A percentile compares a stretch with the other conserved stretches of the same genome.
These are phyloP conservation scores for Nomada goodeniana DNA, from an alignment of 2,888 invertebrate species.

Conservation along the genomic window DNA sequence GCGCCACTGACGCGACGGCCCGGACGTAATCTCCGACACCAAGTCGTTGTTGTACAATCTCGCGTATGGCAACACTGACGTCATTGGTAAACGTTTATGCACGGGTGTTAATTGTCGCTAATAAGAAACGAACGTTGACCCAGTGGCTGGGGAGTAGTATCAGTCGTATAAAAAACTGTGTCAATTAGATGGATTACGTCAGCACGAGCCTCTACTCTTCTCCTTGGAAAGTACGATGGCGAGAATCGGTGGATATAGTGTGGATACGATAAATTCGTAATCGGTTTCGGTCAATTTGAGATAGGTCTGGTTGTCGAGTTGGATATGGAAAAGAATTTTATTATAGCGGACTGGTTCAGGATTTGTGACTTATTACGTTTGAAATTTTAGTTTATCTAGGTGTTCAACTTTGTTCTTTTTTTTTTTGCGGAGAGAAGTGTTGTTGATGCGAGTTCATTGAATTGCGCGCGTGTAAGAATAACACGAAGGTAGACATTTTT, in stretches of 20 bases:
- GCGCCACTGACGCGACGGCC: background rate
- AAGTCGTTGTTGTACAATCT: constrained; percentile 47
- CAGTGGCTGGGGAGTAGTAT: constrained; percentile 42
- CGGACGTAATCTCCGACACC: background rate
- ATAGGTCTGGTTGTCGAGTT: background rate
- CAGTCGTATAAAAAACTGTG: constrained; percentile 54
- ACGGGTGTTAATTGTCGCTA: constrained; percentile 66
- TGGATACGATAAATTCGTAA: constrained; percentile 3
- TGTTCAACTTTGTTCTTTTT: no score
- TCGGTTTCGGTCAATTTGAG: constrained; percentile 12
- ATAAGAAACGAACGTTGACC: constrained; percentile 70
- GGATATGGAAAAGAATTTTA: no score
- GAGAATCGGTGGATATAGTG: background rate
- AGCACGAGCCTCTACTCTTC: background rate
- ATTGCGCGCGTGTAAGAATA: no score
- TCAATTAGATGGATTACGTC: constrained; percentile 58
- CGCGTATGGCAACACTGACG: constrained; percentile 57
- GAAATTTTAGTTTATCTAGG: no score
- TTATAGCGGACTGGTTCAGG: background rate
- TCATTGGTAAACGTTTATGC: constrained; percentile 65
- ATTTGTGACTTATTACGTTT: no score
- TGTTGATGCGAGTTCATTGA: no score
- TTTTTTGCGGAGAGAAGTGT: no score
- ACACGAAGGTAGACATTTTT: no score
- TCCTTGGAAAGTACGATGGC: constrained; percentile 30